Percentiles rank a stretch among this genome's conserved stretches.
Conservation (phyloP, 2,888 invertebrate genomes). For the Cyrtodaria siliqua region DNA sequence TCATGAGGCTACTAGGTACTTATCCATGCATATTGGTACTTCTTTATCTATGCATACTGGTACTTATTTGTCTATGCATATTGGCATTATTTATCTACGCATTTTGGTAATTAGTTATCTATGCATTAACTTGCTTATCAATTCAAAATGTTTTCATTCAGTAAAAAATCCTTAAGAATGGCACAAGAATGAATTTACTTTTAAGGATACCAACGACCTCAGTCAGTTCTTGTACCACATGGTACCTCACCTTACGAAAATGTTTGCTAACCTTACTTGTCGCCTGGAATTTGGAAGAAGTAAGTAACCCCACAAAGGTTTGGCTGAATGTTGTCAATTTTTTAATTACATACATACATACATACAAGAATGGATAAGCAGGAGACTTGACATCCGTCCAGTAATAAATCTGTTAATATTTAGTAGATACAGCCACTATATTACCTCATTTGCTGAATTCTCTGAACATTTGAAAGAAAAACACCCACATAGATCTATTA, state of each 20-base stretch:
- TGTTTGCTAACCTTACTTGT: too few species aligned
- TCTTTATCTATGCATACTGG: too few species aligned
- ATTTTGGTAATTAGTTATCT: constrained; percentile 3
- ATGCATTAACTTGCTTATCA: too few species aligned
- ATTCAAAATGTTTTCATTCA: too few species aligned
- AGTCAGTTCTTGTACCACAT: too few species aligned
- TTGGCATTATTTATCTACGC: too few species aligned
- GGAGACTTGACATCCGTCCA: constrained; percentile 44
- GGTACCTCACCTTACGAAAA: too few species aligned
- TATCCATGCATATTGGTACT: too few species aligned
- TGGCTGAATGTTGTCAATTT: constrained; percentile 50
- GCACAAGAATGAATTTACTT: too few species aligned
- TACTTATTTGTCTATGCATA: too few species aligned
- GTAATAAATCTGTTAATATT: constrained; percentile 24
- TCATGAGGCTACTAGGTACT: constrained; percentile 61
- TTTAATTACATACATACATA: constrained; percentile 67
- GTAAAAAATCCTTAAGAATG: too few species aligned
- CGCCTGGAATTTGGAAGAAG: constrained; percentile 28
- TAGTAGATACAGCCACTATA: constrained; percentile 36
- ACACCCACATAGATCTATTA: constrained; percentile 50
- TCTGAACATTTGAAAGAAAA: constrained; percentile 42
- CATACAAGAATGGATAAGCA: constrained; percentile 64
- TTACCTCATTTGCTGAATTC: constrained; percentile 60
- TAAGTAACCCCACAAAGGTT: constrained; percentile 61
- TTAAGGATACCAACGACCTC: too few species aligned